Evolutionary conservation across 2,797 vertebrate species (phyloP).

Genomic region (Hozukius guyotensis): DNA sequence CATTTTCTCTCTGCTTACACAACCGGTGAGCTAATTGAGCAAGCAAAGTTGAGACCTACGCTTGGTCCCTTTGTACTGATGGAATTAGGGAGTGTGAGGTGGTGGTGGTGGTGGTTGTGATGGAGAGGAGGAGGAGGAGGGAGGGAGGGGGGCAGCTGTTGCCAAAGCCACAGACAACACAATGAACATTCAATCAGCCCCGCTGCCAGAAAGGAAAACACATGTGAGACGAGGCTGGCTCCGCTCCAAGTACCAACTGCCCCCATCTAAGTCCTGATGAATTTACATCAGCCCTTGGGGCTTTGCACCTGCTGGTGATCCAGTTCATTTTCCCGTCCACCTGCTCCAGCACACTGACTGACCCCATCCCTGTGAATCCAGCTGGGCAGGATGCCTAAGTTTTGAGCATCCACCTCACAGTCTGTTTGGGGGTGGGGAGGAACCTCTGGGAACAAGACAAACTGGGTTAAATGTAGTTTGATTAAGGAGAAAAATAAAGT

Average conservation of each 20-base stretch:
- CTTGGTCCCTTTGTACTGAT: constrained; percentile 62
- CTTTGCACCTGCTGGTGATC: constrained; percentile 82
- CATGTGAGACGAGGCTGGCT: constrained; percentile 74
- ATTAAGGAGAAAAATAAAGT: neutral
- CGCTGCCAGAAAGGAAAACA: constrained; percentile 73
- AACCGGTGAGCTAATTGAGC: constrained; percentile 56
- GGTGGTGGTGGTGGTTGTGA: neutral
- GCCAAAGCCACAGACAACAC: constrained; percentile 78
- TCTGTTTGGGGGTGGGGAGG: constrained; percentile 6
- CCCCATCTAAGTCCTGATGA: constrained; percentile 77
- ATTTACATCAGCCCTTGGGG: constrained; percentile 79
- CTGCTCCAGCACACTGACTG: constrained; percentile 73
- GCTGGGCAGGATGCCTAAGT: constrained; percentile 54
- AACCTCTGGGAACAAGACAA: constrained; percentile 28
- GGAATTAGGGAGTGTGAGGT: constrained; percentile 57
- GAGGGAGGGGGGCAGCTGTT: constrained; percentile 26
- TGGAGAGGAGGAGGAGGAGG: neutral
- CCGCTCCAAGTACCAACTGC: constrained; percentile 75
- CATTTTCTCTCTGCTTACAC: constrained; percentile 49
- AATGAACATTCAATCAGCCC: constrained; percentile 75
- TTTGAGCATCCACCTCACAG: constrained; percentile 45
- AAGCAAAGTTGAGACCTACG: constrained; percentile 34
- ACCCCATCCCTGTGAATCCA: constrained; percentile 62
- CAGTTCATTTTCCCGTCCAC: constrained; percentile 76
- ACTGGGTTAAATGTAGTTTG: constrained; percentile 29